Evolutionary conservation across 2,797 vertebrate species (phyloP), one percentile per base, ranked within the genome.

Genomic region (Leuciscus waleckii): DNA sequence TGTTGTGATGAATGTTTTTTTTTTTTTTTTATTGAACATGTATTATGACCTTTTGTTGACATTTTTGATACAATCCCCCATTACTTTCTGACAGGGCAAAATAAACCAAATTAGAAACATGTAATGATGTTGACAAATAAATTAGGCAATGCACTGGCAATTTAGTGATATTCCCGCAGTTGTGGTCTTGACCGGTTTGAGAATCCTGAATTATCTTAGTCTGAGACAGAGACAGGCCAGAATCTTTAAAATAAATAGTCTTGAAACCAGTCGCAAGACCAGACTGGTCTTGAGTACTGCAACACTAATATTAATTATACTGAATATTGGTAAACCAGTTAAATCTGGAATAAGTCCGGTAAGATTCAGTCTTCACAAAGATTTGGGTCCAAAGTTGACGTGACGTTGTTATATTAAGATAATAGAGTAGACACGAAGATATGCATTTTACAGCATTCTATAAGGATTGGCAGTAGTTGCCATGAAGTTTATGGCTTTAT

Each of bases 381-480:
- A 92, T 92, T 91, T 82, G 90, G 86, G 94, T 95, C 92, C 94
- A 95, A 95, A 95, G 94, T 93, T 93, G 69, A 94, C 91, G 84
- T 87, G 79, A 90, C 87, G 11, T 65, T 76, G 90, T 94, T 94
- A 82, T 95, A 94, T 94, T 83, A 91, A 86, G 90, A 88, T 91
- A 91, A 94, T 93, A 91, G 87, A 73, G 80, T 74, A 84, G 92
- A 93, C 90, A 89, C 58, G 87, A 32, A 92, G 90, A 94, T 92
- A 91, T 54, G 86, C 37, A 70, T 91, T 86, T 91, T 90, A 92
- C 77, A 61, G 88, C 79, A 83, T 80, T 83, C 23, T 37, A 71
- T 37, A 71, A 73, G 68, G 87, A 87, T 37, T 86, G 86, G 41
- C 80, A 82, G 88, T 84, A 87, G 87, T 87, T 88, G 85, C 54